A percentile compares a stretch with the other conserved stretches of the same genome.
Evolutionary conservation across 2,888 invertebrate species (phyloP).

Genomic region (Papilio elwesi): DNA sequence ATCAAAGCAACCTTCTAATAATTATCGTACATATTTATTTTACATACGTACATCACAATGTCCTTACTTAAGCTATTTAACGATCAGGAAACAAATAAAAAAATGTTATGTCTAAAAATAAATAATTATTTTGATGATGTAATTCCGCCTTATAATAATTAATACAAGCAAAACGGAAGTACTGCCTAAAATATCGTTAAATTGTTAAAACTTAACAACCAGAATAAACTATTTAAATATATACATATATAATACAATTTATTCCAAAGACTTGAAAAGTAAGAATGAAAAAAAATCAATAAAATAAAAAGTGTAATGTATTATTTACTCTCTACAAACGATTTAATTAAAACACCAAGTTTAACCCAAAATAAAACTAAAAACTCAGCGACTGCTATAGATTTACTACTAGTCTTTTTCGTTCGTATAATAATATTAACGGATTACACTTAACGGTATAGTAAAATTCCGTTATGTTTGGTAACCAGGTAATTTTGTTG

Average conservation of each 20-base stretch:
- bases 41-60: constrained; percentile 4
- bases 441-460: constrained; percentile 1
- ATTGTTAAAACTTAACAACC: neutral
- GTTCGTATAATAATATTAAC: neutral
- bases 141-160: constrained; percentile 4
- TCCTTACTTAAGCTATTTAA: constrained; percentile 12
- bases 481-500: neutral
- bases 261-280: neutral
- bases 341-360: neutral
- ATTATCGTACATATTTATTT: constrained; percentile 23
- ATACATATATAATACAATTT: neutral
- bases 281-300: neutral
- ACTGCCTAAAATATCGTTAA: neutral
- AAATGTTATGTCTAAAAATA: constrained; percentile 3
- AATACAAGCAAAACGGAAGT: constrained; percentile 14
- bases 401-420: neutral
- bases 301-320: neutral
- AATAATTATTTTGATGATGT: constrained; percentile 12
- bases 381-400: no score
- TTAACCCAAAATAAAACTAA: neutral
- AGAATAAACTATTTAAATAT: constrained; percentile 1
- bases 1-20: constrained; percentile 28
- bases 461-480: neutral
- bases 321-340: neutral
- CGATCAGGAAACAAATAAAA: constrained; percentile 21